A percentile compares a stretch with the other conserved stretches of the same genome.
These are phyloP conservation scores for Ophioninae sp. DNA, from an alignment of 2,888 invertebrate species.

Conservation along the genomic window DNA sequence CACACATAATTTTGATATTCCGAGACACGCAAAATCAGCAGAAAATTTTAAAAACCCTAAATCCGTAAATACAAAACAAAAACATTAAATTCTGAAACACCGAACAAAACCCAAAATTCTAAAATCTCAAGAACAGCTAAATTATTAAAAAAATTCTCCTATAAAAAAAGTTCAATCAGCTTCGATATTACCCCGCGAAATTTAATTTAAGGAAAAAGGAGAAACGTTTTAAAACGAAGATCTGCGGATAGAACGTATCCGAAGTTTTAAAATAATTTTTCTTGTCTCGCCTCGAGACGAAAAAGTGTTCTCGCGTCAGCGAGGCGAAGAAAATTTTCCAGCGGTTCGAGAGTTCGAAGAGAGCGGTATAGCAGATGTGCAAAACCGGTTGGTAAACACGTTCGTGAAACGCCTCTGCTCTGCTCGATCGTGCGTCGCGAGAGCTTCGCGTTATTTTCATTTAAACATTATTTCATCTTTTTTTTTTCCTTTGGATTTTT, in stretches of 20 bases:
- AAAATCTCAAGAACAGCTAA: too few relatives aligned
- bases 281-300: not conserved
- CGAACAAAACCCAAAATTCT: too few relatives aligned
- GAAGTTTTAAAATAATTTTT: not conserved
- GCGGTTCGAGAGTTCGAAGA: not conserved
- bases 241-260: too few relatives aligned
- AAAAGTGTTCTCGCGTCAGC: not conserved
- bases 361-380: slow-evolving; percentile 43
- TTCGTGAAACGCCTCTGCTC: slow-evolving; percentile 20
- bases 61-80: too few relatives aligned
- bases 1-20: too few relatives aligned
- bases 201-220: not conserved
- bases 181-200: not conserved
- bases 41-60: too few relatives aligned
- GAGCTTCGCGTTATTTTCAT: slow-evolving; percentile 28
- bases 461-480: slow-evolving; percentile 10
- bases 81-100: too few relatives aligned
- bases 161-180: too few relatives aligned
- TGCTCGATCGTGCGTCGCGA: slow-evolving; percentile 30
- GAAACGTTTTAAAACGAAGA: not conserved
- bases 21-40: too few relatives aligned
- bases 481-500: slow-evolving; percentile 22
- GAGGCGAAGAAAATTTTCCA: slow-evolving; percentile 21
- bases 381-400: slow-evolving; percentile 57
- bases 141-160: too few relatives aligned